Base-by-base conservation (phyloP, 2,888 invertebrate genomes). In the Anthrax anthrax region DNA sequence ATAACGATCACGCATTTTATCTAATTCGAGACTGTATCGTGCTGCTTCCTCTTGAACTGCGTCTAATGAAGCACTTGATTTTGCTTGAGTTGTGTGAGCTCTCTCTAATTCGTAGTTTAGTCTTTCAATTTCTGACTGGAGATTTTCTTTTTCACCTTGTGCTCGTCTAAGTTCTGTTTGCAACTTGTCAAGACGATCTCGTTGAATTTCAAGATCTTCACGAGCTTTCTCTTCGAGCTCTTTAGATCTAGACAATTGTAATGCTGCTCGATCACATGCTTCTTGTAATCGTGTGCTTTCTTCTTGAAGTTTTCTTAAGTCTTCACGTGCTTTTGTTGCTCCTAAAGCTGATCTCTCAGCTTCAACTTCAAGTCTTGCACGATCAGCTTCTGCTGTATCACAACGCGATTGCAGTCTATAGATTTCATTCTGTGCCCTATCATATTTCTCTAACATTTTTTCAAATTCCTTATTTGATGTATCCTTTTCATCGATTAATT, bases 181-280 rank as follows among this genome's bases (percentile, higher is more conserved):
- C 14, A 84, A 74, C 65, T 91, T 91, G 58, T 91, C 91, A 61
- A 87, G 87, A 43, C 89, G 76, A 57, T 92, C 91, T 41, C 89
- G 77, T 51, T 87, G 78, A 77, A 91, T 84, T 64, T 90, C 89
- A 23, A 88, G 73, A 58, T 91, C 91, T 60, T 86, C 85, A 58
- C 90, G 88, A 27, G 86, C 82, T 63, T 91, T 91, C 56, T 92
- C 91, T 70, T 92, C 92, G 57, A 81, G 77, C 66, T 92, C 92
- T 65, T 90, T 90, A 44, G 86, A 81, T 55, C 91, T 77, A 47
- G 80, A 80, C 23, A 91, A 71, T 63, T 92, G 90, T 56, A 91
- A 72, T 13, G 86, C 81, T 16, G 88, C 83, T 52, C 91, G 75
- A 58, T 91, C 90, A 61, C 89, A 90, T 72, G 88, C 79, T 70